These are phyloP conservation scores for Coregonus ussuriensis DNA, from an alignment of 2,797 vertebrate species.

Conservation along the genomic window DNA sequence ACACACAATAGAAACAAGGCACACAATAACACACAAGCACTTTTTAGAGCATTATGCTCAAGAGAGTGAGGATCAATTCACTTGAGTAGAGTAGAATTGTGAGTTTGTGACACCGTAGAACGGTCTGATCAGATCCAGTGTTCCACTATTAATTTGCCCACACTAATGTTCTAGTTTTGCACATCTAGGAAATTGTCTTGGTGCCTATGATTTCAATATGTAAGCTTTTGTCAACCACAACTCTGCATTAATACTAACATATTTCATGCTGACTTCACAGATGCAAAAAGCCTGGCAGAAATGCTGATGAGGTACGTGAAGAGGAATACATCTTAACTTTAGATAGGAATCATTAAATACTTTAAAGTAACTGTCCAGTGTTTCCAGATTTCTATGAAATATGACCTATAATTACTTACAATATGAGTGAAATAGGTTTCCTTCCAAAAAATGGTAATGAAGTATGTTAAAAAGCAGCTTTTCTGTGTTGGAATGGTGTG, in stretches of 20 bases:
- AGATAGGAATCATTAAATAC: not conserved
- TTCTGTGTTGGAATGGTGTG: too few relatives aligned
- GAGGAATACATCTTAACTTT: not conserved
- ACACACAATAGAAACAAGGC: not conserved
- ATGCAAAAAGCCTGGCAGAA: slow-evolving; percentile 99
- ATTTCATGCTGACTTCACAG: slow-evolving; percentile 81
- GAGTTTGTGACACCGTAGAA: not conserved
- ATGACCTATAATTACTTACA: too few relatives aligned
- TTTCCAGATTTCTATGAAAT: too few relatives aligned
- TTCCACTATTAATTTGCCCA: not conserved
- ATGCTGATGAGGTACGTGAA: slow-evolving; percentile 98
- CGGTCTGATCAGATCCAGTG: slow-evolving; percentile 10
- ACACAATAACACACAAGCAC: not conserved
- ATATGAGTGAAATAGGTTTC: too few relatives aligned
- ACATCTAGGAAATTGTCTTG: slow-evolving; percentile 4
- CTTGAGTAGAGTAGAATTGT: slow-evolving; percentile 1
- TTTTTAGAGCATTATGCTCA: slow-evolving; percentile 16
- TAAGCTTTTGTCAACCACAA: slow-evolving; percentile 32
- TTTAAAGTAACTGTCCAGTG: not conserved
- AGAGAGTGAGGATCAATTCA: slow-evolving; percentile 2
- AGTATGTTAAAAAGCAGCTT: too few relatives aligned
- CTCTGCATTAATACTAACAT: slow-evolving; percentile 48
- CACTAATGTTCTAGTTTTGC: slow-evolving; percentile 8
- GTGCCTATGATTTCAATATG: slow-evolving; percentile 31
- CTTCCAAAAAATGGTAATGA: too few relatives aligned